Percentiles rank a stretch among this genome's conserved stretches.
Evolutionary conservation across 2,888 invertebrate genomes (phyloP).

Genomic region (Crioceris asparagi): DNA sequence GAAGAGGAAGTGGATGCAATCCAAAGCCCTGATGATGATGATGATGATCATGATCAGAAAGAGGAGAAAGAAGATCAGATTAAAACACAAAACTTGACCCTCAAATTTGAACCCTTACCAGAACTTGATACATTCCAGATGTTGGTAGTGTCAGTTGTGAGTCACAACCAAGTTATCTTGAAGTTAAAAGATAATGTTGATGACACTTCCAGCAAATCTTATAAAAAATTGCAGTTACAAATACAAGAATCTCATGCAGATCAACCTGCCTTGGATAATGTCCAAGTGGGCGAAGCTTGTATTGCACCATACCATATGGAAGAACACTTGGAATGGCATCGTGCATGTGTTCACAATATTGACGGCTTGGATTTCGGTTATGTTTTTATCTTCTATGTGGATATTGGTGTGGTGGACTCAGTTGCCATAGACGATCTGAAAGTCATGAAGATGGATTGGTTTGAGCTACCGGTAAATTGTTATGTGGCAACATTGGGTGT

Average conservation of each 20-base stretch:
- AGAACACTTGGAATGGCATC: constrained; percentile 63
- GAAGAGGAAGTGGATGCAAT: constrained; percentile 11
- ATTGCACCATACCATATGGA: too few relatives aligned
- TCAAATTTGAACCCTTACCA: too few relatives aligned
- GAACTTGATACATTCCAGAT: constrained; percentile 1
- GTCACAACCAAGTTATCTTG: constrained; percentile 22
- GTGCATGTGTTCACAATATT: constrained; percentile 51
- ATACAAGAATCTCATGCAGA: too few relatives aligned
- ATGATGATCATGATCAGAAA: constrained; percentile 1
- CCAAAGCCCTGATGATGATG: constrained; percentile 1
- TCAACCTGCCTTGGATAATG: too few relatives aligned
- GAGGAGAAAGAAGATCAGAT: constrained; percentile 10
- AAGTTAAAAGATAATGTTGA: constrained; percentile 12
- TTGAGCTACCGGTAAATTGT: constrained; percentile 43
- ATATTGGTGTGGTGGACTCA: constrained; percentile 59
- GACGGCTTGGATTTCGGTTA: constrained; percentile 31
- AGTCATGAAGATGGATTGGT: constrained; percentile 42
- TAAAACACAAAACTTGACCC: too few relatives aligned
- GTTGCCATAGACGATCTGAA: constrained; percentile 40
- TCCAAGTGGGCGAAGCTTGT: too few relatives aligned
- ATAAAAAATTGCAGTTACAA: too few relatives aligned
- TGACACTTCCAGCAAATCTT: too few relatives aligned
- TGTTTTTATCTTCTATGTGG: constrained; percentile 59
- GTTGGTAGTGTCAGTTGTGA: background rate
- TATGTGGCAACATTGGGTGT: constrained; percentile 41